Evolutionary conservation across 2,797 vertebrate species (phyloP).

Genomic region (Tadarida brasiliensis): DNA sequence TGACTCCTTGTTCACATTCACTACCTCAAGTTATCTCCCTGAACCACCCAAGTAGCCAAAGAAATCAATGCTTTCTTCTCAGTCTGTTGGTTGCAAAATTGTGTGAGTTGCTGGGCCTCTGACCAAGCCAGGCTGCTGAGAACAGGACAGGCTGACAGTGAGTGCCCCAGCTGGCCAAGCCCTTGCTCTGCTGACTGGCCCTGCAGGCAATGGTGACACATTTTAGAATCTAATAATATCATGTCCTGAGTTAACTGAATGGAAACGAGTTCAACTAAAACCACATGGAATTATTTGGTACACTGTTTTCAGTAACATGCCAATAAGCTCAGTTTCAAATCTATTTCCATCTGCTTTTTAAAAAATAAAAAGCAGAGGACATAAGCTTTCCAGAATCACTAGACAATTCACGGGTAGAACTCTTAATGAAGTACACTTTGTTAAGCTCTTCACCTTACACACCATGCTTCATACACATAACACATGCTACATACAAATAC

Average conservation of each 20-base stretch:
- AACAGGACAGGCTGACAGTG: background rate
- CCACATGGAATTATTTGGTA: constrained; percentile 59
- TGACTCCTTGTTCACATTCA: background rate
- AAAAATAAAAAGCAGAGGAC: constrained; percentile 57
- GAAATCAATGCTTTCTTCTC: background rate
- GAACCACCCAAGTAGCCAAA: background rate
- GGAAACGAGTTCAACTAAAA: constrained; percentile 62
- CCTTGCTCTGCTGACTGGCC: background rate
- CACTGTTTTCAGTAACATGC: constrained; percentile 36
- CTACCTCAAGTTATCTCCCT: background rate
- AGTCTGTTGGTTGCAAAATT: background rate
- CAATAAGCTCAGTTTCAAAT: constrained; percentile 45
- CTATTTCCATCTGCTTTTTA: constrained; percentile 51
- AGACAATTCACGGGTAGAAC: background rate
- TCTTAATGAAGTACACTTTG: background rate
- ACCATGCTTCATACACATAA: background rate
- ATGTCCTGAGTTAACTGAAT: constrained; percentile 1
- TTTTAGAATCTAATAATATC: constrained; percentile 49
- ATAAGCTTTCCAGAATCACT: constrained; percentile 56
- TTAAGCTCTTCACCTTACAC: constrained; percentile 11
- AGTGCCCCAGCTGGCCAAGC: background rate
- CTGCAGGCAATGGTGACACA: background rate
- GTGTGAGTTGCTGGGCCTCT: background rate
- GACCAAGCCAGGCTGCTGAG: background rate
- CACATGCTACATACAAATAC: background rate